phyloP scores from a whole-genome alignment of 2,888 invertebrate genomes.

The Caenorhabditis virilis region DNA sequence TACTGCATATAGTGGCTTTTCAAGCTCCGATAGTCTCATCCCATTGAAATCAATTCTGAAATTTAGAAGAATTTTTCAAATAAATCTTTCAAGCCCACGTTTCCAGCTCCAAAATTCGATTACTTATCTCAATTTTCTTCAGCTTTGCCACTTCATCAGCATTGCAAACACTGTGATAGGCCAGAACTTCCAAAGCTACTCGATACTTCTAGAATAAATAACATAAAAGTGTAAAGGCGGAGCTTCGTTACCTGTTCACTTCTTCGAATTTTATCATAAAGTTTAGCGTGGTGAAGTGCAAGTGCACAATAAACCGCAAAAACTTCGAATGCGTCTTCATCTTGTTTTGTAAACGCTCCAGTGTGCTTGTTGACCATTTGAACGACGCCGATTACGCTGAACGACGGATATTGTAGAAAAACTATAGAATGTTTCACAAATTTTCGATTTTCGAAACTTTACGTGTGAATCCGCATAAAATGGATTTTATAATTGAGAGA shows the following conservation, averaged over 20 bases:
- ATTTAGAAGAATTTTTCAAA: not conserved
- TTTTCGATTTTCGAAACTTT: too few species aligned
- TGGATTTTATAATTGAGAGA: too few species aligned
- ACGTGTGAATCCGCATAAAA: too few species aligned
- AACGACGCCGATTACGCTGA: slow-evolving; percentile 80
- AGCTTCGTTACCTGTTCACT: slow-evolving; percentile 74
- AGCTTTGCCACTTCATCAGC: slow-evolving; percentile 75
- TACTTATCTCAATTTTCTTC: slow-evolving; percentile 54
- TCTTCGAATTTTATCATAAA: slow-evolving; percentile 82
- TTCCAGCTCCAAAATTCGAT: slow-evolving; percentile 58
- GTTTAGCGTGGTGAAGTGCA: slow-evolving; percentile 83
- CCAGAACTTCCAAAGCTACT: slow-evolving; percentile 81
- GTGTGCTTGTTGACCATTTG: slow-evolving; percentile 80
- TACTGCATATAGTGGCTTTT: slow-evolving; percentile 79
- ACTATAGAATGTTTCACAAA: too few species aligned
- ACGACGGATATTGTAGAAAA: too few species aligned
- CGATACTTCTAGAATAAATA: slow-evolving; percentile 75
- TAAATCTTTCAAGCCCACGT: slow-evolving; percentile 39
- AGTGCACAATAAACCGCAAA: slow-evolving; percentile 85
- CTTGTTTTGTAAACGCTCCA: slow-evolving; percentile 74
- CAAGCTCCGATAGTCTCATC: slow-evolving; percentile 76
- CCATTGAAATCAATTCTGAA: slow-evolving; percentile 78
- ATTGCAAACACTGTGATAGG: slow-evolving; percentile 82
- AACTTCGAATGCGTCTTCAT: slow-evolving; percentile 82
- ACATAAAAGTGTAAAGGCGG: not conserved